phyloP scores from a whole-genome alignment of 2,888 invertebrate genomes.

The Trachelus tabidus region DNA sequence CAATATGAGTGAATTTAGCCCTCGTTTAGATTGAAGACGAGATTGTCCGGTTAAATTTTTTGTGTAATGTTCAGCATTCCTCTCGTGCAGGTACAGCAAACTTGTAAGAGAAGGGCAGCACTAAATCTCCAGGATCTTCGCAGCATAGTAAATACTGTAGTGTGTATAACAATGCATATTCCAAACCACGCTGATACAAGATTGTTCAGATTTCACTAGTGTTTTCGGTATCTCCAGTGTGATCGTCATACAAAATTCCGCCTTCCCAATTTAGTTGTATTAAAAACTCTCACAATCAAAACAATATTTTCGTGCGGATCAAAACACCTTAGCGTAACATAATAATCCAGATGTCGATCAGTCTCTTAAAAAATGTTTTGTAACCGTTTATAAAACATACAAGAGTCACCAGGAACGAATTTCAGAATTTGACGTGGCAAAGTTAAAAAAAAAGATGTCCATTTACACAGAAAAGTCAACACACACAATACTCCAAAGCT shows the following conservation, averaged over 20 bases:
- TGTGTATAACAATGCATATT: conserved; percentile 50
- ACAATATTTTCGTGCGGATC: background rate
- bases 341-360: background rate
- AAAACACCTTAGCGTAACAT: background rate
- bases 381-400: background rate
- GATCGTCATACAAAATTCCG: background rate
- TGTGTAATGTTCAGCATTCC: background rate
- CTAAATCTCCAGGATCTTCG: conserved; percentile 46
- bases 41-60: background rate
- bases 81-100: background rate
- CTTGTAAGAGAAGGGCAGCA: background rate
- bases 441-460: background rate
- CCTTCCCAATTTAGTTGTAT: background rate
- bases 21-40: background rate
- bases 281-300: background rate
- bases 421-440: background rate
- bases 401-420: background rate
- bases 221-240: conserved; percentile 36
- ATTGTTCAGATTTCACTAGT: conserved; percentile 25
- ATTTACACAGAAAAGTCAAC: background rate
- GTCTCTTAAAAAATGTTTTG: background rate
- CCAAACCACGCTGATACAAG: background rate
- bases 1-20: conserved; percentile 4
- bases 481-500: background rate
- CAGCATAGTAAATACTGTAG: conserved; percentile 45